phyloP scores from a whole-genome alignment of 2,797 vertebrate genomes.

The Valencia hispanica region DNA sequence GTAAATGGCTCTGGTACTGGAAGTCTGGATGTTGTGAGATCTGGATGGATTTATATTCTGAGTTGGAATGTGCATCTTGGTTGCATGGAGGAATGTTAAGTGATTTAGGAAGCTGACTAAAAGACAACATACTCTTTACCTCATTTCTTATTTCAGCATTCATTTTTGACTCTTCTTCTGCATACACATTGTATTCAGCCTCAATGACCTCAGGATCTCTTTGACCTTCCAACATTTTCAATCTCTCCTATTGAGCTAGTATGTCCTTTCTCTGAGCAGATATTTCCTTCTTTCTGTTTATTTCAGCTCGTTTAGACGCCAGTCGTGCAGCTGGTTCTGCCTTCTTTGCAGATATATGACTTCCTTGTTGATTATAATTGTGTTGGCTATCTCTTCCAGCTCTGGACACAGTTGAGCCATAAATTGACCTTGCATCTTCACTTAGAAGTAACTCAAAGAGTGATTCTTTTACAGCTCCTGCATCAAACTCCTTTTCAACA shows the following conservation, averaged over 20 bases:
- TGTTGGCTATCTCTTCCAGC: not conserved
- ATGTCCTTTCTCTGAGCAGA: not conserved
- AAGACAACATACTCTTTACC: not conserved
- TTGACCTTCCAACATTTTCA: not conserved
- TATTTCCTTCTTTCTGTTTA: not conserved
- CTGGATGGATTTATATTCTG: not conserved
- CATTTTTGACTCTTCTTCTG: no score
- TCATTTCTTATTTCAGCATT: not conserved
- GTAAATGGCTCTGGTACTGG: not conserved
- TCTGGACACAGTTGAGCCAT: not conserved
- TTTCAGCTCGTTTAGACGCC: not conserved
- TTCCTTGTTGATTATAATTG: not conserved
- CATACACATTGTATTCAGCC: not conserved
- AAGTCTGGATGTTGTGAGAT: not conserved
- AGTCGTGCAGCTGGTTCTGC: not conserved
- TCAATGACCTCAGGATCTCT: not conserved
- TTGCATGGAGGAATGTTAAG: not conserved
- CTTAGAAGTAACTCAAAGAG: not conserved
- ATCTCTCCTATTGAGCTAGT: not conserved
- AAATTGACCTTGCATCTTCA: not conserved
- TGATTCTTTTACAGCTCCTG: conserved; percentile 5
- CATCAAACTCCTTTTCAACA: conserved; percentile 10
- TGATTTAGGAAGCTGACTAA: not conserved
- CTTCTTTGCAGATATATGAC: not conserved
- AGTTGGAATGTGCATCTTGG: no score